A percentile compares a stretch with the other conserved stretches of the same genome.
Conservation (phyloP, 2,797 vertebrate genomes). For the Xenopus petersii region DNA sequence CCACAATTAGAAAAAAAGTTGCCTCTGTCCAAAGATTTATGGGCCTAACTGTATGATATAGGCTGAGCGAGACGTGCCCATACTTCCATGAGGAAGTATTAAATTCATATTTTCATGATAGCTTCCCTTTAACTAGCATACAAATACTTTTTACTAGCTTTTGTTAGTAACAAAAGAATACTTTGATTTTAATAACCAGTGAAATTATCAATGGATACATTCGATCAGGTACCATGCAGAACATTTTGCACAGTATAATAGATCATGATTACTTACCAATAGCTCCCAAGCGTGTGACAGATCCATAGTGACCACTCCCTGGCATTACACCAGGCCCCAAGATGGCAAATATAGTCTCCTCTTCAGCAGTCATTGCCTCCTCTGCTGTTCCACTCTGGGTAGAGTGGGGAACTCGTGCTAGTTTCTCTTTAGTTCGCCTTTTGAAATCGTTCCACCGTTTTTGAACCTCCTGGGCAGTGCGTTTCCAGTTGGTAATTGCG, state of each 20-base stretch:
- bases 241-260: no score
- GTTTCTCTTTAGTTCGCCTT: slow-evolving; percentile 66
- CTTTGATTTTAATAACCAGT: no score
- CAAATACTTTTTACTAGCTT: no score
- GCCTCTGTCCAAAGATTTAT: no score
- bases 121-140: no score
- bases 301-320: slow-evolving; percentile 23
- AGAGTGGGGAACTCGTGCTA: slow-evolving; percentile 65
- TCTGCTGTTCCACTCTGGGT: slow-evolving; percentile 59
- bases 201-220: background rate
- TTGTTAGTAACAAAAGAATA: no score
- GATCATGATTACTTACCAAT: slow-evolving; percentile 17
- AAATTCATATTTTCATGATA: no score
- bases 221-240: background rate
- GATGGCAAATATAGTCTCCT: slow-evolving; percentile 65
- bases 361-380: slow-evolving; percentile 60
- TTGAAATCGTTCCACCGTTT: slow-evolving; percentile 70
- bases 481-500: slow-evolving; percentile 64
- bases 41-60: no score
- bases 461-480: slow-evolving; percentile 65
- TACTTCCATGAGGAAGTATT: no score
- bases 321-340: slow-evolving; percentile 56
- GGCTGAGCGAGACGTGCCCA: no score
- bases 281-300: slow-evolving; percentile 1
- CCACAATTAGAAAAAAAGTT: no score